These are phyloP conservation scores for Cettia cetti DNA, from an alignment of 2,113 vertebrate species.

Conservation along the genomic window DNA sequence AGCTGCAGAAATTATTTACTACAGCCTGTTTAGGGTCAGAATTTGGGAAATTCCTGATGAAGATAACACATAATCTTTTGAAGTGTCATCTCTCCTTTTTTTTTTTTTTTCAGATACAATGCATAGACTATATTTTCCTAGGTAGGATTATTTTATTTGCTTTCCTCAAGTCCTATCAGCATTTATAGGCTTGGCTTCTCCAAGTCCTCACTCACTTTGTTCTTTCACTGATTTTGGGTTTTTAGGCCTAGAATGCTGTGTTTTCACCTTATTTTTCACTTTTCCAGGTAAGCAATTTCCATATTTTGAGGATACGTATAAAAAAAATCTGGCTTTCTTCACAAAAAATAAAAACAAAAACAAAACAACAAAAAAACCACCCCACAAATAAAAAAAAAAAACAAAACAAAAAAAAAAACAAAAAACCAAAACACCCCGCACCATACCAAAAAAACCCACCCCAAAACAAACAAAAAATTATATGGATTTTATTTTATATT, in stretches of 20 bases:
- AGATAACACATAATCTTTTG: background rate
- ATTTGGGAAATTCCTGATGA: background rate
- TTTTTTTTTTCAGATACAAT: background rate
- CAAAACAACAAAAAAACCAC: too few relatives aligned
- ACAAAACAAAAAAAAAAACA: too few relatives aligned
- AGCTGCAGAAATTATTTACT: background rate
- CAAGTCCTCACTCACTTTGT: background rate
- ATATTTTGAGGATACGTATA: background rate
- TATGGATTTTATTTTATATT: constrained; percentile 25
- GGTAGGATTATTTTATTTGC: background rate
- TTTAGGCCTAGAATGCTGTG: background rate
- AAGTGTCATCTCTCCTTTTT: background rate
- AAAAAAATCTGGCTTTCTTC: background rate
- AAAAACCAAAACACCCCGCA: too few relatives aligned
- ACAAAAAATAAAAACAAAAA: background rate
- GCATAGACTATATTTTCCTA: background rate
- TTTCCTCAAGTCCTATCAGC: background rate
- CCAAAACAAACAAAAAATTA: too few relatives aligned
- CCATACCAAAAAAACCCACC: too few relatives aligned
- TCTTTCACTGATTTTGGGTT: background rate
- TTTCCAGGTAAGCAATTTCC: background rate
- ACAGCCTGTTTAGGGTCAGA: background rate
- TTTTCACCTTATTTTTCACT: constrained; percentile 6
- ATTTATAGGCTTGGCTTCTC: background rate
- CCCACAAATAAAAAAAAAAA: too few relatives aligned